These are phyloP conservation scores for Empis livida DNA, from an alignment of 2,888 invertebrate species.

Conservation along the genomic window DNA sequence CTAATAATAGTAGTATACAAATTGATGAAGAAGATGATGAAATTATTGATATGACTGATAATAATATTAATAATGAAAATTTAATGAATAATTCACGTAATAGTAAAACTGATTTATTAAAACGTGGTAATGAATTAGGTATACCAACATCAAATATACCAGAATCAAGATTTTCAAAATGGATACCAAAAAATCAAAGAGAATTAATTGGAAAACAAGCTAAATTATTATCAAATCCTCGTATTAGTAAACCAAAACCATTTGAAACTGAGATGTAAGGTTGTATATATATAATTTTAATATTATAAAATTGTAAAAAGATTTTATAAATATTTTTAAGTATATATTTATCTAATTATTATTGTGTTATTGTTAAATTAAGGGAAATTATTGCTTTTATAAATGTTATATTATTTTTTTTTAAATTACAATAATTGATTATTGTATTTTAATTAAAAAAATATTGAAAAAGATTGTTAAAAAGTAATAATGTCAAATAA, in stretches of 20 bases:
- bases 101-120: constrained; percentile 21
- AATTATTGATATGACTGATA: not conserved
- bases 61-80: not conserved
- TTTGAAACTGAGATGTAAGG: constrained; percentile 1
- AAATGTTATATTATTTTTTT: no score
- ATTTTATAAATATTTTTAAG: no score
- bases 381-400: no score
- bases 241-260: constrained; percentile 11
- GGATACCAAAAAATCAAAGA: constrained; percentile 34
- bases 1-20: no score
- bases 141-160: constrained; percentile 17
- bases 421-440: no score
- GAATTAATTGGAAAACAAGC: constrained; percentile 33
- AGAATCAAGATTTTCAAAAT: constrained; percentile 30
- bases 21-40: not conserved
- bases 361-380: no score
- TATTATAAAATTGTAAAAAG: no score
- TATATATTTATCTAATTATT: no score
- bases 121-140: constrained; percentile 29
- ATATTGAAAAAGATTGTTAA: no score
- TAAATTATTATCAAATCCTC: constrained; percentile 24
- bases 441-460: no score
- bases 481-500: no score
- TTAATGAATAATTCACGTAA: constrained; percentile 5
- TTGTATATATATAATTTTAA: no score